Evolutionary conservation across 2,113 vertebrate genomes (phyloP), one percentile per base, ranked within the genome.

Genomic region (Hippocampus mohnikei): DNA sequence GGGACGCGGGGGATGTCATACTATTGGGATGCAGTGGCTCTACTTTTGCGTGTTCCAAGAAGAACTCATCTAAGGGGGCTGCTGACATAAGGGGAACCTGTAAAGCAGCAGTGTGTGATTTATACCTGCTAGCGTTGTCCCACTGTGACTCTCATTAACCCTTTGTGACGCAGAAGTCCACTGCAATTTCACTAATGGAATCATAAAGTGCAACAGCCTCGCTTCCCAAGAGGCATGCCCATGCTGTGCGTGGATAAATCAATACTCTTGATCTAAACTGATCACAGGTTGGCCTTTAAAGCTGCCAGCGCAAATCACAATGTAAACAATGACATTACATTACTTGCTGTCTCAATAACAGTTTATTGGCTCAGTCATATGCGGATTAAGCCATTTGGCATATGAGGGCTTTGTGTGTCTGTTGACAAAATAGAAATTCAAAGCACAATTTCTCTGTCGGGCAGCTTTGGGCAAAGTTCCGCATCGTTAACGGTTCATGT

Each of bases 131-230:
- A 84, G 37, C 62, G 68, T 52, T 41, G 40, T 71, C 71, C 66
- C 37, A 16, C 66, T 40, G 69, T 80, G 78, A 73, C 77, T 65
- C 74, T 79, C 78, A 81, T 89, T 89, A 87, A 89, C 84, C 83
- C 61, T 68, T 79, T 66, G 70, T 69, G 76, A 78, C 72, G 70
- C 16, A 33, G 5, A 61, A 42, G 61, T 40, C 42, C 69, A 58
- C 67, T 63, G 48, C 71, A 74, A 74, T 70, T 50, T 70, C 29
- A 50, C 63, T 68, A 67, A 72, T 71, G 66, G 53, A 67, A 59
- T 75, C 66, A 70, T 66, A 50, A 73, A 70, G 53, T 62, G 61
- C 74, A 76, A 52, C 69, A 56, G 78, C 66, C 53, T 42, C 37
- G 44, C 23, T 27, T 73, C 42, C 41, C 50, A 8, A 68, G 53